phyloP scores from a whole-genome alignment of 2,113 vertebrate species.

The Xenopus tropicalis region UCB_Xtro_10.0 CM004447.2:107419501-107420000 shows the following conservation, averaged over 20 bases:
- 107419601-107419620: background rate
- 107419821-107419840: constrained; percentile 53
- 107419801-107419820: constrained; percentile 42
- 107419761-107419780: background rate
- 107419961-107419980: too few relatives aligned
- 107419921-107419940: constrained; percentile 43
- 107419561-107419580: fast-evolving
- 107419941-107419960: background rate
- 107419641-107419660: background rate
- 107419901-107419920: constrained; percentile 54
- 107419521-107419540: too few relatives aligned
- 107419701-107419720: background rate
- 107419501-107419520: too few relatives aligned
- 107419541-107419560: too few relatives aligned
- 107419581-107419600: background rate
- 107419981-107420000: too few relatives aligned
- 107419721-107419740: background rate
- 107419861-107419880: constrained; percentile 68
- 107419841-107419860: constrained; percentile 57
- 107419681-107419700: background rate
- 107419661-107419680: background rate
- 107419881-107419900: constrained; percentile 68
- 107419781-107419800: constrained; percentile 4
- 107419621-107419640: background rate
- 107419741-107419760: background rate